A percentile compares a stretch with the other conserved stretches of the same genome.
Evolutionary conservation across 53 echinoderm and acorn worm species (phyloP).

Genomic region (Echinarachnius parma): DNA sequence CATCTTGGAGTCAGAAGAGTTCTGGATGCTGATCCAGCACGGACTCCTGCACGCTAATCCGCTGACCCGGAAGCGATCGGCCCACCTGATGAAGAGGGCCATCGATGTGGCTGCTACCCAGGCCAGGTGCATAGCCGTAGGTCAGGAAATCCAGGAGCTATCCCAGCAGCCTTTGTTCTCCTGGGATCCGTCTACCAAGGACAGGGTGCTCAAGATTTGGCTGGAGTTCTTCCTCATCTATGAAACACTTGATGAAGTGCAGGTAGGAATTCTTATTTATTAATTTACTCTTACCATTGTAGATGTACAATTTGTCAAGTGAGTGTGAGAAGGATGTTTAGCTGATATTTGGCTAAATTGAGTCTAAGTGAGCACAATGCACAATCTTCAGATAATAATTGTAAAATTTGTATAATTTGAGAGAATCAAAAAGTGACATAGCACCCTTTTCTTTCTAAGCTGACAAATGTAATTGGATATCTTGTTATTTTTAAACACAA

Average conservation of each 20-base stretch:
- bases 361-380: too few relatives aligned
- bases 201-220: constrained; percentile 64
- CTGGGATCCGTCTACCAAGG: constrained; percentile 55
- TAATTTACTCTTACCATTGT: too few relatives aligned
- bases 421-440: too few relatives aligned
- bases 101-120: constrained; percentile 47
- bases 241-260: constrained; percentile 88
- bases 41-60: constrained; percentile 71
- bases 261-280: too few relatives aligned
- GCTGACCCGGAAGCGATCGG: constrained; percentile 77
- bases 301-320: too few relatives aligned
- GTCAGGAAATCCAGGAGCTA: background rate
- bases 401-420: too few relatives aligned
- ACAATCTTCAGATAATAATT: too few relatives aligned
- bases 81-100: constrained; percentile 73
- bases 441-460: too few relatives aligned
- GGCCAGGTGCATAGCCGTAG: background rate
- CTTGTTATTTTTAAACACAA: too few relatives aligned
- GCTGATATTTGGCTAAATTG: too few relatives aligned
- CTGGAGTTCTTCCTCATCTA: constrained; percentile 77
- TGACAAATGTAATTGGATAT: too few relatives aligned
- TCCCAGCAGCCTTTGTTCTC: constrained; percentile 47
- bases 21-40: constrained; percentile 70
- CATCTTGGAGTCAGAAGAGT: constrained; percentile 10
- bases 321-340: too few relatives aligned